Percentiles rank a stretch among this genome's conserved stretches.
Evolutionary conservation across 2,888 invertebrate genomes (phyloP).

Genomic region (Coenonympha arcania): DNA sequence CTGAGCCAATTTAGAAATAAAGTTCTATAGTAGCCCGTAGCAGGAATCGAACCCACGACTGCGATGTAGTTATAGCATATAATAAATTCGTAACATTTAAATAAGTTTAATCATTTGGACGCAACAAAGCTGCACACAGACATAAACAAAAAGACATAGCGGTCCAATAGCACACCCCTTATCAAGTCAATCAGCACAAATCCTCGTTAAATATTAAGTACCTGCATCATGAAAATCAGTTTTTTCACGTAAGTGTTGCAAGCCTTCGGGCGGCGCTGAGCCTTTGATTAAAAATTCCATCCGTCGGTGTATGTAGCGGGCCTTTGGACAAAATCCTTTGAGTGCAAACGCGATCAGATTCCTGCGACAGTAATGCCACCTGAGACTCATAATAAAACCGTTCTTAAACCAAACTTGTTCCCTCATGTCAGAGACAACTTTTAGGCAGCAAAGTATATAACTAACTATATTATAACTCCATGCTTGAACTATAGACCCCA

Average conservation of each 20-base stretch:
- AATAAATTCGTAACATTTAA: too few relatives aligned
- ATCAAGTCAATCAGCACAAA: background rate
- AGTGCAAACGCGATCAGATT: slow-evolving; percentile 1
- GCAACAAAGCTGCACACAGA: too few relatives aligned
- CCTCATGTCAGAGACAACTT: too few relatives aligned
- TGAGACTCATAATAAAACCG: slow-evolving; percentile 2
- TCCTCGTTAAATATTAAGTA: background rate
- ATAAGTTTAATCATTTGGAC: too few relatives aligned
- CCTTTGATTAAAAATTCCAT: slow-evolving; percentile 27
- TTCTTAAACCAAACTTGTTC: background rate
- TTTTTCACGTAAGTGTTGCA: slow-evolving; percentile 8
- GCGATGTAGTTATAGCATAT: too few relatives aligned
- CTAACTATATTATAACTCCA: too few relatives aligned
- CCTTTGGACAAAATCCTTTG: slow-evolving; percentile 20
- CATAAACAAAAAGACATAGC: background rate
- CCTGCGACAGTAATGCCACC: background rate
- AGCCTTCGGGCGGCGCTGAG: slow-evolving; percentile 11
- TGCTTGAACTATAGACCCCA: too few relatives aligned
- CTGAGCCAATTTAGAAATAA: too few relatives aligned
- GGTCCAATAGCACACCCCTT: too few relatives aligned
- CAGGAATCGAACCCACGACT: too few relatives aligned
- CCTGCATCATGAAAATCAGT: background rate
- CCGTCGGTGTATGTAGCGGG: slow-evolving; percentile 10
- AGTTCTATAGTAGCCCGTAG: too few relatives aligned
- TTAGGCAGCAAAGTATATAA: too few relatives aligned